These are phyloP conservation scores for Sepioteuthis lessoniana DNA, from an alignment of 2,888 invertebrate species.

Conservation along the genomic window DNA sequence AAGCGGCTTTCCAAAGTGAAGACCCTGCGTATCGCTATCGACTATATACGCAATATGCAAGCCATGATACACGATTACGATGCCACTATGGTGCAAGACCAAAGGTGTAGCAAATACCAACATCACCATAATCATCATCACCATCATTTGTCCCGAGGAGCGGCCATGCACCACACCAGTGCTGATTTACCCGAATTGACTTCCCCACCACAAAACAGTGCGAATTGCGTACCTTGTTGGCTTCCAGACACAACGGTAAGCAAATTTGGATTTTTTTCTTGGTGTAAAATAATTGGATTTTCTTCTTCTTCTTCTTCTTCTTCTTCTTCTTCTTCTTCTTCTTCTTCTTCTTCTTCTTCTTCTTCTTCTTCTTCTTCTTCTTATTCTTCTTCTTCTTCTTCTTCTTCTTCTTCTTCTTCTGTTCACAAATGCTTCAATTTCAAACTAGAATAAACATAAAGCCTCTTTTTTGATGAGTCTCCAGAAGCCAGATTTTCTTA, in stretches of 20 bases:
- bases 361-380: background rate
- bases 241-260: constrained; percentile 42
- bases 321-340: background rate
- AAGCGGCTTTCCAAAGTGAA: constrained; percentile 80
- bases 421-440: too few species aligned
- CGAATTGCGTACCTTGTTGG: constrained; percentile 45
- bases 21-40: constrained; percentile 80
- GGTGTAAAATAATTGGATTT: too few species aligned
- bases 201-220: background rate
- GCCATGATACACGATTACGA: constrained; percentile 74
- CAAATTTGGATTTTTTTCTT: too few species aligned
- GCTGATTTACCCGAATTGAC: constrained; percentile 36
- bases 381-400: background rate
- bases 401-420: background rate
- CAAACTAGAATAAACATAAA: too few species aligned
- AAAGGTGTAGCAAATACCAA: constrained; percentile 38
- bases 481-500: too few species aligned
- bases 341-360: background rate
- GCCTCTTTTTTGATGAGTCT: too few species aligned
- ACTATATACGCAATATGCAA: constrained; percentile 79
- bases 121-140: constrained; percentile 38
- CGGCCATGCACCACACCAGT: background rate
- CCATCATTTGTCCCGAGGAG: constrained; percentile 25
- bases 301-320: background rate
- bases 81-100: constrained; percentile 40